phyloP scores from a whole-genome alignment of 1,140 invertebrate genomes.

The Tetramorium parvispinum region DNA sequence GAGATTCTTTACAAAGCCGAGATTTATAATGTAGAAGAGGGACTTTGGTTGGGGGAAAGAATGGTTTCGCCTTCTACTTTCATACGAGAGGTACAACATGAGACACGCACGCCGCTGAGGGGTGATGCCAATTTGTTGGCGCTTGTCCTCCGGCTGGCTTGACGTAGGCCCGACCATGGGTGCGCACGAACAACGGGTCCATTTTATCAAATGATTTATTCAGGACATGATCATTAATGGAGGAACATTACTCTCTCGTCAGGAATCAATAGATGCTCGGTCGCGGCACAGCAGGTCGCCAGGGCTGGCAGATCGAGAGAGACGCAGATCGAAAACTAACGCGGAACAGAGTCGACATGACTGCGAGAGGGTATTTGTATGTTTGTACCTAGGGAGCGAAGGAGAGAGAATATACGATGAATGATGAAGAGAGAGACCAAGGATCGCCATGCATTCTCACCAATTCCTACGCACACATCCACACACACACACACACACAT shows the following conservation, averaged over 20 bases:
- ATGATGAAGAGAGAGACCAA: constrained; percentile 33
- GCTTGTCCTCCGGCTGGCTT: constrained; percentile 69
- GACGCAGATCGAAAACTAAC: constrained; percentile 25
- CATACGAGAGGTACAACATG: constrained; percentile 34
- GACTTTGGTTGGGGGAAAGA: constrained; percentile 1
- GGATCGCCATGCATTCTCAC: constrained; percentile 8
- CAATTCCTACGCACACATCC: constrained; percentile 4
- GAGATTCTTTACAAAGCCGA: constrained; percentile 3
- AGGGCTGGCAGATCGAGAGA: constrained; percentile 38
- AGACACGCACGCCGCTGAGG: constrained; percentile 35
- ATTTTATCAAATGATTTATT: constrained; percentile 85
- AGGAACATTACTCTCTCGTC: constrained; percentile 83
- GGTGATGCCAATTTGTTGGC: constrained; percentile 74
- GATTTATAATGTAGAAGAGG: constrained; percentile 19
- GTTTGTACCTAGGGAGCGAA: neutral
- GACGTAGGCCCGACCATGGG: constrained; percentile 64
- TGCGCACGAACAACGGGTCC: constrained; percentile 75
- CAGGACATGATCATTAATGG: constrained; percentile 83
- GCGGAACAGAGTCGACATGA: constrained; percentile 25
- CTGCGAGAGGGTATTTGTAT: neutral
- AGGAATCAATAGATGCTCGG: constrained; percentile 81
- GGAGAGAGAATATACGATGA: neutral
- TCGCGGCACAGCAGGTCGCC: constrained; percentile 62
- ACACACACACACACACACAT: too few relatives aligned
- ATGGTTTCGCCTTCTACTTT: neutral